Conservation (phyloP, 2,888 invertebrate species). For the Melieria crassipennis region DNA sequence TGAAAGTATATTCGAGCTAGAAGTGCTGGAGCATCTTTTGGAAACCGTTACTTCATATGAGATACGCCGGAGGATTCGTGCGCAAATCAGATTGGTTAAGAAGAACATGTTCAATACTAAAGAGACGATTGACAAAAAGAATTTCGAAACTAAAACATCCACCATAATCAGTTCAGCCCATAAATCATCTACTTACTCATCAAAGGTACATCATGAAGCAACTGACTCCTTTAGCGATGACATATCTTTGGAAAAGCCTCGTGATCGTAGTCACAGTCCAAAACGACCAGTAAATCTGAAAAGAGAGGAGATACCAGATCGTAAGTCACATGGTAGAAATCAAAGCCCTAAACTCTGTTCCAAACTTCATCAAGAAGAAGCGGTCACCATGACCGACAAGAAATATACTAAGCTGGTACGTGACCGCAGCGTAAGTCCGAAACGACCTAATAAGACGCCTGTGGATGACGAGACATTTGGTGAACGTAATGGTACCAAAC, state of each 20-base stretch:
- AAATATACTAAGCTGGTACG: slow-evolving; percentile 21
- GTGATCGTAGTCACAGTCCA: slow-evolving; percentile 36
- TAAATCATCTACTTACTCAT: slow-evolving; percentile 35
- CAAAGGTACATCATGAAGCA: slow-evolving; percentile 37
- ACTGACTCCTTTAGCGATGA: slow-evolving; percentile 37
- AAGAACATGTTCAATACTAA: slow-evolving; percentile 70
- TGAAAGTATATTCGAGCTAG: slow-evolving; percentile 78
- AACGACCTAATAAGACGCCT: background rate
- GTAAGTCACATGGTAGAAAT: slow-evolving; percentile 35
- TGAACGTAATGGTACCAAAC: slow-evolving; percentile 47
- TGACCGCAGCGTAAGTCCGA: slow-evolving; percentile 47
- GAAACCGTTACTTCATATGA: slow-evolving; percentile 82
- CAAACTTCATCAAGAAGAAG: slow-evolving; percentile 7
- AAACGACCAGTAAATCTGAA: background rate
- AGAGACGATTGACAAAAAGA: slow-evolving; percentile 25
- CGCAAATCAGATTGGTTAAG: slow-evolving; percentile 79
- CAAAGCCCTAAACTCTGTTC: slow-evolving; percentile 40
- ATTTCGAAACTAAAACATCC: slow-evolving; percentile 30
- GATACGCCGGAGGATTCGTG: slow-evolving; percentile 78
- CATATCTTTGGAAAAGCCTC: slow-evolving; percentile 14
- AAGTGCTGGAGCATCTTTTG: slow-evolving; percentile 77
- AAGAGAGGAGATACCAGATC: slow-evolving; percentile 30
- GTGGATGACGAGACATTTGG: background rate
- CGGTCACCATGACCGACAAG: slow-evolving; percentile 8
- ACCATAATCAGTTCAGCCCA: slow-evolving; percentile 38